phyloP scores from a whole-genome alignment of 1,140 invertebrate species.

The Ericerus pela region DNA sequence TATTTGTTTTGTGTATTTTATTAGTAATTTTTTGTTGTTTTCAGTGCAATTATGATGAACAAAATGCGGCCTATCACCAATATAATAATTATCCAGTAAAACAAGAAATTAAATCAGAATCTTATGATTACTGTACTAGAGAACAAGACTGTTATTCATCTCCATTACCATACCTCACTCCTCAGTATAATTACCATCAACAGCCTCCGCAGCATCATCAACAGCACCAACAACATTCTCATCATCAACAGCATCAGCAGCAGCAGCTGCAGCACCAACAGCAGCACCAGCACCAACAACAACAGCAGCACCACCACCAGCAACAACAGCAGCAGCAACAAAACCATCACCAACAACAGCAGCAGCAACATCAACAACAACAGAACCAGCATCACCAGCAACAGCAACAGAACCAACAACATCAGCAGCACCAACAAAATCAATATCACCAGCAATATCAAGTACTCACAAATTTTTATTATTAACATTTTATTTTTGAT shows the following conservation, averaged over 20 bases:
- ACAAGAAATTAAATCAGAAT: conserved; percentile 9
- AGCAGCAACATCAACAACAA: background rate
- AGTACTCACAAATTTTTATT: no score
- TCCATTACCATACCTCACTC: background rate
- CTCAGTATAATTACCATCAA: conserved; percentile 1
- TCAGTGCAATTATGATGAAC: background rate
- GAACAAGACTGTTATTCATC: conserved; percentile 11
- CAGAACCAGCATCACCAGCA: no score
- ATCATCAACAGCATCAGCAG: background rate
- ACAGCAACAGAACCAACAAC: background rate
- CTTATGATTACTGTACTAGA: conserved; percentile 1
- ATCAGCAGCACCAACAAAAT: background rate
- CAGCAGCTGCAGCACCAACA: background rate
- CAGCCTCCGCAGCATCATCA: background rate
- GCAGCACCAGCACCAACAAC: background rate
- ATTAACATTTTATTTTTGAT: no score
- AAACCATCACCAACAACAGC: background rate
- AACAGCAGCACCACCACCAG: background rate
- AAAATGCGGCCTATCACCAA: background rate
- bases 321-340: conserved; percentile 8
- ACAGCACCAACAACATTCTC: conserved; percentile 1
- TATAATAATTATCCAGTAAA: conserved; percentile 2
- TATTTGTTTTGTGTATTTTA: background rate
- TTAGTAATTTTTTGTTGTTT: background rate
- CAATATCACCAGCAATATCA: background rate